Percentiles rank a stretch among this genome's conserved stretches.
phyloP scores from a whole-genome alignment of 2,888 invertebrate species.

The Chironomus tentans region DNA sequence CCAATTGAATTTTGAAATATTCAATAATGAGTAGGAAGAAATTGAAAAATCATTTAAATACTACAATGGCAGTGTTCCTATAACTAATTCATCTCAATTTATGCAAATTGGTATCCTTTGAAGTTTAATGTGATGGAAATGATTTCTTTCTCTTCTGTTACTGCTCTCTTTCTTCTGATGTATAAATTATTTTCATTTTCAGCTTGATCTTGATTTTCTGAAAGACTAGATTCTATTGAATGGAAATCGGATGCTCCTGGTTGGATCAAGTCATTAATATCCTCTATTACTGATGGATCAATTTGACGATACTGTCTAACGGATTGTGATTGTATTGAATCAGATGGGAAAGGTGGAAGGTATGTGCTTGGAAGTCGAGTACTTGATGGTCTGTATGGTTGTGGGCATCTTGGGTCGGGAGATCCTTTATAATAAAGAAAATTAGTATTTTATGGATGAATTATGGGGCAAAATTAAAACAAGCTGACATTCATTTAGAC shows the following conservation, averaged over 20 bases:
- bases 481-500: no score
- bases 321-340: not conserved
- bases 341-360: constrained; percentile 28
- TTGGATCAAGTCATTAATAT: constrained; percentile 22
- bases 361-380: constrained; percentile 26
- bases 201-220: constrained; percentile 34
- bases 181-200: constrained; percentile 33
- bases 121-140: constrained; percentile 30
- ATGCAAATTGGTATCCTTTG: constrained; percentile 30
- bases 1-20: no score
- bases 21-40: not conserved
- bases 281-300: constrained; percentile 4
- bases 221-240: constrained; percentile 30
- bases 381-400: constrained; percentile 15
- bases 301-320: constrained; percentile 13
- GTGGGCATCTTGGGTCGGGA: constrained; percentile 32
- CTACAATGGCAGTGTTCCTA: not conserved
- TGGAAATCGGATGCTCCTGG: constrained; percentile 20
- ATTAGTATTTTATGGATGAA: no score
- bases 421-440: constrained; percentile 27
- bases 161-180: constrained; percentile 14
- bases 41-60: not conserved
- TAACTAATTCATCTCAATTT: not conserved
- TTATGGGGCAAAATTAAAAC: no score
- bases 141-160: constrained; percentile 28